Base-by-base conservation (phyloP, 2,888 invertebrate species). In the Halocaridina rubra region DNA sequence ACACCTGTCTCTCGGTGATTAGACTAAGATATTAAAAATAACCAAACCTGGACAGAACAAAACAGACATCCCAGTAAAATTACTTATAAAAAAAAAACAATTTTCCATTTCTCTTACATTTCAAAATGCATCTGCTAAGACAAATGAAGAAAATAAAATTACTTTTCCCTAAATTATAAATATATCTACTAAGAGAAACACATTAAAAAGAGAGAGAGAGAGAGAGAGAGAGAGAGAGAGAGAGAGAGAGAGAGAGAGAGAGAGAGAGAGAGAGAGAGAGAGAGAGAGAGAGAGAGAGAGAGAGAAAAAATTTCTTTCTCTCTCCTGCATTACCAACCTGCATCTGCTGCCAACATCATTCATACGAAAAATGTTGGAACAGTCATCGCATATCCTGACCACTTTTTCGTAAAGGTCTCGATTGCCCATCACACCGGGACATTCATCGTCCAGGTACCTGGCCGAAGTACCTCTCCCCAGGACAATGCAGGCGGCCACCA, bases 281-380 rank as follows among this genome's bases (percentile, higher is more conserved):
- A 46, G 46, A 46, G 46, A 46, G 46, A 46, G 46, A 46, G 46
- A 46, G 46, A 46, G 46, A 46, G 46, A 46, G 46, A 46, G 46
- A 46, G 19, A 7, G 39, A 2, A 64, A 4, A 27, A 7, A 24
- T 67, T 13, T 19, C 67, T 4, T 7, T 30, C 13, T 29, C 29
- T 8, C 79, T 79, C 57, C n/a, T n/a, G n/a, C n/a, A n/a, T n/a
- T n/a, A n/a, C n/a, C n/a, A n/a, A 80, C 80, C 57, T 69, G 71
- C 80, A 80, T 3, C 27, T 69, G 22, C 2, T 57, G 30, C 53
- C 80, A 5, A 80, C 30, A n/a, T 59, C 33, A 19, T 29, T 22
- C 24, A 22, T 57, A 27, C 80, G 80, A 72, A 72, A 80, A 72
- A 80, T 80, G 33, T 80, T 80, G 29, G 71, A 10, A 22, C 80